These are phyloP conservation scores for Nasonia vitripennis DNA, from an alignment of 1,140 invertebrate species.

Conservation along the genomic window DNA sequence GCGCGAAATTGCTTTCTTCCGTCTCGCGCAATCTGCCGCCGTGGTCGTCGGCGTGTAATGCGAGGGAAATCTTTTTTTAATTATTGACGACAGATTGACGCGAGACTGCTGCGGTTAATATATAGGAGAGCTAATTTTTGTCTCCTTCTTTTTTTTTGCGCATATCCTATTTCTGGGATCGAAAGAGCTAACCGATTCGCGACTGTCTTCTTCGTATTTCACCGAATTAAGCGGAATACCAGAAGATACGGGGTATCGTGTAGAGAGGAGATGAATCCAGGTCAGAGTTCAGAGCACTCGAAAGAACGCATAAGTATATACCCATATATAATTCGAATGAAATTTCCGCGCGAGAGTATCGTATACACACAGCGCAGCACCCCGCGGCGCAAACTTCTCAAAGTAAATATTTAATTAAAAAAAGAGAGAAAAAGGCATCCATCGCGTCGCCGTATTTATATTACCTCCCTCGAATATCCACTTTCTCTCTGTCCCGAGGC, in stretches of 20 bases:
- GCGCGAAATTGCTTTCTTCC: constrained; percentile 42
- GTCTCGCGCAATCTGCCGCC: not conserved
- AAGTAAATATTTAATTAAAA: constrained; percentile 57
- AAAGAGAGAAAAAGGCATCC: constrained; percentile 29
- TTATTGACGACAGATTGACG: not conserved
- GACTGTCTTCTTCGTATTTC: no score
- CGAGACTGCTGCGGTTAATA: no score
- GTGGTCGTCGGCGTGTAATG: not conserved
- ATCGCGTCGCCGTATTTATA: not conserved
- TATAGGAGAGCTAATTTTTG: not conserved
- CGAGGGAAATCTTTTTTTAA: constrained; percentile 27
- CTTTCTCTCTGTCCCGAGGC: constrained; percentile 45
- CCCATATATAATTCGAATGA: not conserved
- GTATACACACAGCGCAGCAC: not conserved
- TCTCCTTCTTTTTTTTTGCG: not conserved
- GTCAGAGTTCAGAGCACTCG: not conserved
- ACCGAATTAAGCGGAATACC: no score
- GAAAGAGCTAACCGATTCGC: no score
- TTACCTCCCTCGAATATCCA: constrained; percentile 16
- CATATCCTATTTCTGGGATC: no score
- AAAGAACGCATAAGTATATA: not conserved
- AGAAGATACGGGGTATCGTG: not conserved
- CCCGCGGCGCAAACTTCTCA: not conserved
- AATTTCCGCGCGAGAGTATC: not conserved
- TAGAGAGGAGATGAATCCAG: not conserved